Conservation (phyloP, 2,888 invertebrate genomes). For the Margaritifera margaritifera region DNA sequence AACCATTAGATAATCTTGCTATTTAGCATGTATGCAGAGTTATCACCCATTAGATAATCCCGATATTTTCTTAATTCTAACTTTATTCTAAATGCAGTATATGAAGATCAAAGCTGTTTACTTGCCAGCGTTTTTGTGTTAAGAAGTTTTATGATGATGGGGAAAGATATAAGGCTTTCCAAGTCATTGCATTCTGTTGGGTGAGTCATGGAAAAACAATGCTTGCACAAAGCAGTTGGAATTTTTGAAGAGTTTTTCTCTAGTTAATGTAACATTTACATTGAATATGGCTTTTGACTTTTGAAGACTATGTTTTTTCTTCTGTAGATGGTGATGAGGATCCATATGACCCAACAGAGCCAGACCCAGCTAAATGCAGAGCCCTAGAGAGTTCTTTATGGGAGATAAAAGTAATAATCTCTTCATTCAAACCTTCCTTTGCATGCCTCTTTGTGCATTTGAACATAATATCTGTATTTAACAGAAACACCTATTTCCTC, state of each 20-base stretch:
- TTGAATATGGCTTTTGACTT: background rate
- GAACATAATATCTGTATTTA: background rate
- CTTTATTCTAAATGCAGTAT: too few species aligned
- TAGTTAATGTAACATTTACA: background rate
- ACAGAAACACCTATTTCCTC: constrained; percentile 1
- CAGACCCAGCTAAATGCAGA: constrained; percentile 83
- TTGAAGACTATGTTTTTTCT: background rate
- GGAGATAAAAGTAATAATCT: constrained; percentile 81
- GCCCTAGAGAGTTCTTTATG: constrained; percentile 93
- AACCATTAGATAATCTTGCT: too few species aligned
- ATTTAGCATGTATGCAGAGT: too few species aligned
- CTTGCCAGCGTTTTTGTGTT: too few species aligned
- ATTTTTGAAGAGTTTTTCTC: too few species aligned
- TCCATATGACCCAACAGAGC: constrained; percentile 89
- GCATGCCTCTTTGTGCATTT: background rate
- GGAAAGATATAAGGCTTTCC: too few species aligned
- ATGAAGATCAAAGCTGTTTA: too few species aligned
- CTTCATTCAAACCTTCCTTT: background rate
- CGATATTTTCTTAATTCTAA: too few species aligned
- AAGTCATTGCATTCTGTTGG: background rate
- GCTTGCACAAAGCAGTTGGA: too few species aligned
- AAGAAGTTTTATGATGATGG: background rate
- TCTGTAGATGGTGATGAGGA: constrained; percentile 75
- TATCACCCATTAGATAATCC: too few species aligned
- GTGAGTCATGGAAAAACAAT: background rate